Conservation (phyloP, 2,113 vertebrate species). For the Vidua macroura region DNA sequence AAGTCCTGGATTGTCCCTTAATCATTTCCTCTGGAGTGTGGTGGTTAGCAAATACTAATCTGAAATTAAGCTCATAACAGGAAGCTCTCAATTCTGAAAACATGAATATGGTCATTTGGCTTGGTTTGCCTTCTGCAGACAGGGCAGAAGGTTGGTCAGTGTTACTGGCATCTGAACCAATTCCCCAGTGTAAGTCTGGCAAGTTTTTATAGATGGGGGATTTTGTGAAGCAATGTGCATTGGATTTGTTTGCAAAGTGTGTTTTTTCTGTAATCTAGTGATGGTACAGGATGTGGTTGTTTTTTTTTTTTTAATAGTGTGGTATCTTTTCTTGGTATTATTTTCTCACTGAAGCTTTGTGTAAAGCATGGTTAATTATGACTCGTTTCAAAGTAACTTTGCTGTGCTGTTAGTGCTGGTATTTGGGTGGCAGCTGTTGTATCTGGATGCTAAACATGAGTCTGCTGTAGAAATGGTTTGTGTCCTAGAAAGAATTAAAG, state of each 20-base stretch:
- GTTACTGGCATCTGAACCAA: constrained; percentile 12
- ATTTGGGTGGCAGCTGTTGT: neutral
- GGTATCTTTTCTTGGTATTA: neutral
- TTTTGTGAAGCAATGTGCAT: constrained; percentile 14
- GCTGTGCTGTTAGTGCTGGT: constrained; percentile 48
- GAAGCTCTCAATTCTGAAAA: constrained; percentile 28
- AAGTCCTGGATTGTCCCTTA: neutral
- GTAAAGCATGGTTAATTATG: constrained; percentile 35
- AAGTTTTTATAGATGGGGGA: neutral
- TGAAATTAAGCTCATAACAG: constrained; percentile 49
- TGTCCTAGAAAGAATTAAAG: neutral
- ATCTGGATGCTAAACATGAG: neutral
- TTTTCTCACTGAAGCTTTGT: constrained; percentile 6
- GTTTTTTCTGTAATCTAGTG: constrained; percentile 3
- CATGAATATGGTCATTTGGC: neutral
- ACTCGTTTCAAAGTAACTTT: constrained; percentile 18
- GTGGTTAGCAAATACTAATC: constrained; percentile 40
- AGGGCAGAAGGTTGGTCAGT: constrained; percentile 21
- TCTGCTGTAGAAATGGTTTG: neutral
- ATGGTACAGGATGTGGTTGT: neutral
- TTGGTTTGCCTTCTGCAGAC: constrained; percentile 33
- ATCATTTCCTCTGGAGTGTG: constrained; percentile 53
- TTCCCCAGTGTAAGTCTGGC: neutral
- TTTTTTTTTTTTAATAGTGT: neutral
- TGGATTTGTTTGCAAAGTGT: constrained; percentile 5